Base-by-base conservation (phyloP, 2,113 vertebrate genomes). In the Centropus unirufus region DNA sequence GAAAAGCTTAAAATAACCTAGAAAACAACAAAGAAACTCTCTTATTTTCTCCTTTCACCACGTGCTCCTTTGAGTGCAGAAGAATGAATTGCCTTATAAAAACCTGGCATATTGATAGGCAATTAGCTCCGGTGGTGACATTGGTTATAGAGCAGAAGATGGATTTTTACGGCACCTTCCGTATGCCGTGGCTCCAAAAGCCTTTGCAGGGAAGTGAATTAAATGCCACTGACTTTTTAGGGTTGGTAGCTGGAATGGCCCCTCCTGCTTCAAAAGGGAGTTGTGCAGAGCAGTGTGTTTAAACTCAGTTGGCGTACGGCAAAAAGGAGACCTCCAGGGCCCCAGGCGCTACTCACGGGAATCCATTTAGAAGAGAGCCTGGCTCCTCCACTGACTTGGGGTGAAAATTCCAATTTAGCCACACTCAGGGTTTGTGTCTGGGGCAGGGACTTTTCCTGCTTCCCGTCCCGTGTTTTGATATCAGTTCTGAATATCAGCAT, bases 41-140 rank as follows among this genome's bases (percentile, higher is more conserved):
- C 17, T 68, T 13, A 14, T 77, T 59, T 70, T 7, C 73, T 52
- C 21, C 44, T 84, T 67, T 23, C 64, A 11, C 57, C 8, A 20
- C 1, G 2, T 2, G 29, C 64, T 92, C 63, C 76, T 90, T 8
- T 0, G 51, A 93, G 86, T 24, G 73, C 72, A 77, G 83, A 36
- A 74, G 86, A 18, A 96, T 49, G 80, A 83, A 92, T 87, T 83
- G 91, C 80, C 57, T 67, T 47, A 49, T 94, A 91, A 93, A 96
- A 81, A 29, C 77, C 39, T 86, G 93, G 79, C 75, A 90, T 76
- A 69, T 83, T 93, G 90, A 93, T 93, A 61, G 82, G 83, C 91
- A 81, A 89, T 96, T 93, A 95, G 21, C 39, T 81, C 0, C 1
- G 34, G 68, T 2, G 0, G 76, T 89, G 91, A 87, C 89, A 64